Percentiles rank a stretch among this genome's conserved stretches.
Conservation (phyloP, 2,888 invertebrate genomes). For the Scelioninae gen. 1 region DNA sequence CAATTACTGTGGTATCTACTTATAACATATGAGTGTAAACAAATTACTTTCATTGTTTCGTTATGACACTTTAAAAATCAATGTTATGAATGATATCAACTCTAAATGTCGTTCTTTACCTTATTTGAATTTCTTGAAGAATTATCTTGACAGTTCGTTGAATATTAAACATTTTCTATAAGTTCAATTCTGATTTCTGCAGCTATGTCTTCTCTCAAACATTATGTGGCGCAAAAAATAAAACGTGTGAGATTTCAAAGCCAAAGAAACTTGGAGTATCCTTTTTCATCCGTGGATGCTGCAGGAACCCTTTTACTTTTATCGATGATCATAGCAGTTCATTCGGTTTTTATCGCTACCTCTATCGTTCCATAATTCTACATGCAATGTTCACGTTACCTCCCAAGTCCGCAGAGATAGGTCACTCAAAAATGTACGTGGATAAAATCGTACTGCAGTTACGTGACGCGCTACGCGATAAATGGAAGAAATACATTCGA, state of each 20-base stretch:
- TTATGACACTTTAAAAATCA: too few relatives aligned
- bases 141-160: too few relatives aligned
- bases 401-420: constrained; percentile 32
- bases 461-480: constrained; percentile 8
- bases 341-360: constrained; percentile 51
- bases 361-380: constrained; percentile 37
- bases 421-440: constrained; percentile 32
- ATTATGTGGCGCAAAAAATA: not conserved
- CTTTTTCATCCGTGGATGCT: constrained; percentile 23
- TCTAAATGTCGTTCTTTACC: too few relatives aligned
- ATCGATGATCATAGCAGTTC: constrained; percentile 53
- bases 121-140: too few relatives aligned
- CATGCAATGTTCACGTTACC: constrained; percentile 22
- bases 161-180: too few relatives aligned
- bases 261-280: constrained; percentile 18
- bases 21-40: too few relatives aligned
- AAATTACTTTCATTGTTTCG: too few relatives aligned
- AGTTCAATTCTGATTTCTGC: too few relatives aligned
- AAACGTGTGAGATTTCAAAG: constrained; percentile 8
- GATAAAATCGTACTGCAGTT: constrained; percentile 11
- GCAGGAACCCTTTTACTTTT: constrained; percentile 46
- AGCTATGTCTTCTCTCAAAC: too few relatives aligned
- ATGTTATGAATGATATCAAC: too few relatives aligned
- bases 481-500: constrained; percentile 4
- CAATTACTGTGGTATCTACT: too few relatives aligned